Evolutionary conservation across 2,888 invertebrate genomes (phyloP), one percentile per base, ranked within the genome.

Genomic region (Papilio demoleus): DNA sequence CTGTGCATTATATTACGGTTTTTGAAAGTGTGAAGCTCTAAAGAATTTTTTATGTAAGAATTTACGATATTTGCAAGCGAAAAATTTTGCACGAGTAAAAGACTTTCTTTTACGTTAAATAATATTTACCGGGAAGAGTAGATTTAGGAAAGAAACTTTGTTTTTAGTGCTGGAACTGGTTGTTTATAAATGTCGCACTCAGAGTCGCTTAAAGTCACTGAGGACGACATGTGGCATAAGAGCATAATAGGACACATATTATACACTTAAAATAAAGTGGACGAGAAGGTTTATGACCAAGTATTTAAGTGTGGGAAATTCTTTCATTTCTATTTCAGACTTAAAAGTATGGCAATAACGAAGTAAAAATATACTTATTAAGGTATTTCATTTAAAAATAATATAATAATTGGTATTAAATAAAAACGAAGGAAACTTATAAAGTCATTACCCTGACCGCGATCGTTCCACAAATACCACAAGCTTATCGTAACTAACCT

Each of bases 401-500:
- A 22, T 22, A 19, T 42, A 19, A 65, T 45, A 34, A 45, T 40
- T 31, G 19, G 58, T 31, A 40, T 42, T 47, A 17, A 50, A 24
- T 24, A 24, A 50, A 50, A 50, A 24, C 50, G 22, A 22, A 53
- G n/a, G 31, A 53, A 53, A 53, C 31, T 31, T 27, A 53, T 53
- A 31, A 53, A 53, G 53, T 53, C 27, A 53, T 53, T 53, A 53
- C 53, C 53, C 53, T 56, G 67, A 63, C 53, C 67, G 62, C 62
- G 19, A 45, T 34, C 53, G 56, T 58, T 67, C 62, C 45, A 63
- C 45, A 67, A 68, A 68, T 68, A 68, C 63, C 45, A 63, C 63
- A 27, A 62, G 63, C 36, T 68, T 68, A 63, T 63, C 63, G 63
- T 47, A 61, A n/a, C 58, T 63, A 58, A 68, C 68, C 68, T 36